Base-by-base conservation (phyloP, 2,113 vertebrate species). In the Colinus virginianus region DNA sequence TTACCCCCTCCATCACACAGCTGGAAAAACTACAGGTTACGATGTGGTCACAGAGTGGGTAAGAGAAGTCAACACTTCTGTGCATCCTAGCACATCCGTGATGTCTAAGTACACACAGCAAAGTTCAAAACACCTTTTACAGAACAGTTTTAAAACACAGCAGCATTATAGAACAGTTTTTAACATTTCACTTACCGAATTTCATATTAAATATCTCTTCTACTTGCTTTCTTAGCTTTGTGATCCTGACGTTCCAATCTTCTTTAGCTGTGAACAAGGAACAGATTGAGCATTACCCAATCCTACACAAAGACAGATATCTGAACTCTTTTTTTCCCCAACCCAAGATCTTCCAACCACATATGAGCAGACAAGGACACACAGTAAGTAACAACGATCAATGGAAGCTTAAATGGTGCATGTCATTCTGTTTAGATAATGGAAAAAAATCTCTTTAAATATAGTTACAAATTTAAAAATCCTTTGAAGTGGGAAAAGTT, bases 131-230 rank as follows among this genome's bases (percentile, higher is more conserved):
- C 20, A 71, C 13, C 74, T 36, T 51, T 42, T 15, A 55, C 42
- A 77, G 40, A 45, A 4, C 7, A 61, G 18, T 66, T 91, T 75
- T 66, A 72, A 87, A 91, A 82, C 53, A 58, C 58, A 91, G n/a
- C 15, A 28, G 26, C 22, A 22, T 32, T 38, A 45, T 11, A 70
- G n/a, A 62, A 2, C 7, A 81, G 63, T 30, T 83, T 63, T 87
- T 72, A 84, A 58, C 26, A 56, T 34, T 40, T 28, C 70, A 94
- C 97, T 96, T 93, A 98, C 98, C 98, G 90, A 98, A 98, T 90
- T 98, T 98, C 26, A 66, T n/a, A 90, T 97, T 98, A 95, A 98
- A 98, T 89, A 98, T 97, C 75, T 98, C 98, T 84, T 98, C 98
- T 64, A 98, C 98, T 89, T 98, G 91, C 48, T 97, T 98, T 78